Percentiles rank a stretch among this genome's conserved stretches.
Evolutionary conservation across 2,113 vertebrate species (phyloP).

Genomic region (Rhinoptilus africanus): DNA sequence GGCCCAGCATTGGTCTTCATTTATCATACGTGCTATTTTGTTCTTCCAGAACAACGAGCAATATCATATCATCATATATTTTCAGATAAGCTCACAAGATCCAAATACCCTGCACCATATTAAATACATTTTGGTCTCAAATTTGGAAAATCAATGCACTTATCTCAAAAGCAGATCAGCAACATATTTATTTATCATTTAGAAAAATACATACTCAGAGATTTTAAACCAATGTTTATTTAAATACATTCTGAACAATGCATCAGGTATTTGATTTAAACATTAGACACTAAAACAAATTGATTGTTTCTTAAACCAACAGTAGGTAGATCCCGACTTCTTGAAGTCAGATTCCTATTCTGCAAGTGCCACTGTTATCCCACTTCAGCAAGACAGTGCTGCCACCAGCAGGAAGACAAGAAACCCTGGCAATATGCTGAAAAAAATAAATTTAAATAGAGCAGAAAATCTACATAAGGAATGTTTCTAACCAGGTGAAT

Average conservation of each 20-base stretch:
- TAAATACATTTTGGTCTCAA: background rate
- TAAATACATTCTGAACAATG: background rate
- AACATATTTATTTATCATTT: background rate
- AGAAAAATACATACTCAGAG: background rate
- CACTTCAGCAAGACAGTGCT: conserved; percentile 43
- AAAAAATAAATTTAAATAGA: background rate
- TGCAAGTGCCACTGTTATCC: background rate
- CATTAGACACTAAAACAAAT: background rate
- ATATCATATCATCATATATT: background rate
- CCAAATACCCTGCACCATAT: background rate
- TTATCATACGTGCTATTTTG: background rate
- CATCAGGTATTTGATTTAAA: background rate
- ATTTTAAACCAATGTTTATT: background rate
- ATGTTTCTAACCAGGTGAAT: background rate
- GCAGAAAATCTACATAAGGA: background rate
- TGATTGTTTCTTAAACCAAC: background rate
- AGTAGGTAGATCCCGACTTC: background rate
- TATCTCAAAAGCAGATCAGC: background rate
- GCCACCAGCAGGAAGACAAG: conserved; percentile 63
- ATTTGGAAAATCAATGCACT: background rate
- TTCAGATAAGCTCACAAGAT: background rate
- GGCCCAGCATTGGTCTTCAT: background rate
- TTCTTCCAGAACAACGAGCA: background rate
- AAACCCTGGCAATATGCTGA: background rate
- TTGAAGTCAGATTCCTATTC: background rate